Conservation (phyloP, 2,888 invertebrate genomes). For the Cylindroiulus punctatus region DNA sequence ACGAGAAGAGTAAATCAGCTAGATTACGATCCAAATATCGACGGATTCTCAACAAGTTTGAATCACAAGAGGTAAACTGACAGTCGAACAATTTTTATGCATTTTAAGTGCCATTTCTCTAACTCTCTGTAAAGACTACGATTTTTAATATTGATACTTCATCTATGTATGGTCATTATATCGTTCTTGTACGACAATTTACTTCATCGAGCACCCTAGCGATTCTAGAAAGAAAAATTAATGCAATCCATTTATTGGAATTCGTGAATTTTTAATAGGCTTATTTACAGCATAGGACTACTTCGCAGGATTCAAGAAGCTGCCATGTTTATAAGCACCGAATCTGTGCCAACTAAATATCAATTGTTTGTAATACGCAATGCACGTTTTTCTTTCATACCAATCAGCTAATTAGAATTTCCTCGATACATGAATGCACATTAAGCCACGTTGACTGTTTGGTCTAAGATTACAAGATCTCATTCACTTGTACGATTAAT, state of each 20-base stretch:
- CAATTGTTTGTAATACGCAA: constrained; percentile 41
- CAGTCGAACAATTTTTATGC: constrained; percentile 49
- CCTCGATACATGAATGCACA: constrained; percentile 14
- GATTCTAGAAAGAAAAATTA: background rate
- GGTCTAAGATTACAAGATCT: constrained; percentile 36
- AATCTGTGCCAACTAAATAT: constrained; percentile 43
- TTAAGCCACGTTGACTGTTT: constrained; percentile 28
- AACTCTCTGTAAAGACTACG: constrained; percentile 31
- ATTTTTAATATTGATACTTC: constrained; percentile 45
- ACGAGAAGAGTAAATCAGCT: background rate
- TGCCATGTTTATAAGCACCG: constrained; percentile 42
- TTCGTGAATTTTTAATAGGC: constrained; percentile 36
- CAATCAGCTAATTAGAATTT: background rate
- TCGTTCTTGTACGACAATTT: constrained; percentile 28
- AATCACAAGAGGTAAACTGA: constrained; percentile 24
- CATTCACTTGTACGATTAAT: constrained; percentile 25
- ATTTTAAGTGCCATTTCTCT: constrained; percentile 52
- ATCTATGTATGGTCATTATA: constrained; percentile 47
- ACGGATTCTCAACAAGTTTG: background rate
- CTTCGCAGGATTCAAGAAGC: background rate
- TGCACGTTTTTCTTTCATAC: constrained; percentile 2
- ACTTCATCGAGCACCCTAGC: constrained; percentile 7
- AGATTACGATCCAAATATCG: constrained; percentile 19
- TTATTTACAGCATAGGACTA: constrained; percentile 33
- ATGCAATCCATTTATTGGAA: background rate